These are phyloP conservation scores for Adela reaumurella DNA, from an alignment of 2,888 invertebrate species.

Conservation along the genomic window DNA sequence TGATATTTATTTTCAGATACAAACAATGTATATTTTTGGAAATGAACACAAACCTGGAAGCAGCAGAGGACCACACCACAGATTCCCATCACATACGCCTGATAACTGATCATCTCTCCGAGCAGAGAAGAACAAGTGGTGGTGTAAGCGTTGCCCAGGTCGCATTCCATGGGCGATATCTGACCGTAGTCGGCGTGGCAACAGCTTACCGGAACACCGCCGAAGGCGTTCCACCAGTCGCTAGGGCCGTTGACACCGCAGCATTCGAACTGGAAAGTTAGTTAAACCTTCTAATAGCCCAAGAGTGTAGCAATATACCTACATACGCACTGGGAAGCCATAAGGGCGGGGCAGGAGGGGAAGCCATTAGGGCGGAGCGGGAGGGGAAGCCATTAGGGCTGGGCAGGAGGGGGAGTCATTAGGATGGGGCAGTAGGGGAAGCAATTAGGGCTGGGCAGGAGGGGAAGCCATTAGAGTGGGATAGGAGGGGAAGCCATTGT, in stretches of 20 bases:
- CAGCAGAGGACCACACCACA: slow-evolving; percentile 23
- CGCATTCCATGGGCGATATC: slow-evolving; percentile 41
- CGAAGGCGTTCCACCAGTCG: slow-evolving; percentile 47
- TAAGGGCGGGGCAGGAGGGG: too few species aligned
- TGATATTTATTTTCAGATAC: too few species aligned
- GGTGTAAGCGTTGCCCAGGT: slow-evolving; percentile 20
- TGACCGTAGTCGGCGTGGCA: slow-evolving; percentile 49
- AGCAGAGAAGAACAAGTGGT: slow-evolving; percentile 55
- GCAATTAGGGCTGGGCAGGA: too few species aligned
- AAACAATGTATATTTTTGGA: too few species aligned
- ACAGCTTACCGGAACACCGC: slow-evolving; percentile 57
- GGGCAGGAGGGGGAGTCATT: too few species aligned
- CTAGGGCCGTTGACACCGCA: slow-evolving; percentile 56
- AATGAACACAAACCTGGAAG: slow-evolving; percentile 24
- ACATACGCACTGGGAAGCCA: too few species aligned
- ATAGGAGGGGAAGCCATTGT: too few species aligned
- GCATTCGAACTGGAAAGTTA: slow-evolving; percentile 58
- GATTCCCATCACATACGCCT: slow-evolving; percentile 27
- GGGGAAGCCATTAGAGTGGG: too few species aligned
- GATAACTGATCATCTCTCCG: slow-evolving; percentile 39
- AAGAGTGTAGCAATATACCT: neutral
- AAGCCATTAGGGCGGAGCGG: too few species aligned
- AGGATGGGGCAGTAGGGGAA: too few species aligned
- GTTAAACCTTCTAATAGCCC: slow-evolving; percentile 6
- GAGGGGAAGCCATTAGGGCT: too few species aligned